Base-by-base conservation (phyloP, 2,888 invertebrate species). In the Drosophila meridionalis region DNA sequence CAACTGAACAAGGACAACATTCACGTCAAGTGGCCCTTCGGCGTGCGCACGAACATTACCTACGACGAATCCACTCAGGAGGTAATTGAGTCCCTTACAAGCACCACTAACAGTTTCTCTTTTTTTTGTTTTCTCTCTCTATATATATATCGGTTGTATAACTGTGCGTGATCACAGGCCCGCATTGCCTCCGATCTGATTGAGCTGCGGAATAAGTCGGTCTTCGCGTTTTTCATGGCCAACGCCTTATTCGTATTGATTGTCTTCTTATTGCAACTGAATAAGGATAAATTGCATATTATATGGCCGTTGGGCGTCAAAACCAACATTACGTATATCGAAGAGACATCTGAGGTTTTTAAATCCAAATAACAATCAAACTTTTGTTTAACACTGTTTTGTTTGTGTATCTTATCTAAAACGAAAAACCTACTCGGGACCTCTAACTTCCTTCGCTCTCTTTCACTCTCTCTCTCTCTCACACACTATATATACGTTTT, bases 221-320 rank as follows among this genome's bases (percentile, higher is more conserved):
- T 98, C 92, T 98, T 98, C 94, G 98, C 97, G 93, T 99, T 99
- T 96, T 97, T 99, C 95, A 99, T 99, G 99, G 97, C 99, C 95
- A 99, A 99, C 96, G 98, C 99, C 94, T 96, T 99, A 93, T 99
- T 99, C 96, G 98, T 99, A 94, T 96, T 99, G 95, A 97, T 99
- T 94, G 98, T 99, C 93, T 98, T 99, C 95, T 97, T 99, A 94
- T 97, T 99, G 94, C 99, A 99, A 96, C 96, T 99, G 94, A 98
- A 99, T 95, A 99, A 99, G 96, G 98, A 98, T 95, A 97, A 97
- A 94, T 96, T 99, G 94, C 98, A 99, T 95, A 96, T 99, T 94
- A 96, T 98, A 94, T 99, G 99, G 99, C 99, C 98, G 93, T 95
- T 98, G 93, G 98, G 98, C 93, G 96, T 97, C 94, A 97, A 97